These are phyloP conservation scores for Scaptomyza parva DNA, from an alignment of 2,888 invertebrate genomes.

Conservation along the genomic window DNA sequence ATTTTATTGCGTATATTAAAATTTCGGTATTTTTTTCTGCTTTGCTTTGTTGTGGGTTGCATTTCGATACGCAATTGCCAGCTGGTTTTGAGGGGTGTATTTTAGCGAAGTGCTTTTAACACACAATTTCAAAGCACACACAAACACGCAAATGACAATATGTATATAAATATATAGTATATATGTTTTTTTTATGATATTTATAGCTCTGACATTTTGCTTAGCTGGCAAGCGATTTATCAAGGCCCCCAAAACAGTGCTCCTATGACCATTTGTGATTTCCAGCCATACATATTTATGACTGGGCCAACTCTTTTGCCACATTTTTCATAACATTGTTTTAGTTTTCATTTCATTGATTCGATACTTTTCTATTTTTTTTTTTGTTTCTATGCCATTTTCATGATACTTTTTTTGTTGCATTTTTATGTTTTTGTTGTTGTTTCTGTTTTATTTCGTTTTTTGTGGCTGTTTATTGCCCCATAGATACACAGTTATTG, in stretches of 20 bases:
- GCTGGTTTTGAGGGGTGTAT: conserved; percentile 5
- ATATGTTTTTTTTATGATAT: conserved; percentile 74
- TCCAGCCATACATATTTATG: conserved; percentile 61
- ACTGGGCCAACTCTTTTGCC: conserved; percentile 60
- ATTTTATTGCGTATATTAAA: conserved; percentile 79
- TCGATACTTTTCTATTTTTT: neutral
- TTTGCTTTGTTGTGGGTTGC: conserved; percentile 29
- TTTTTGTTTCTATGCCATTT: conserved; percentile 20
- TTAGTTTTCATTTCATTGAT: conserved; percentile 59
- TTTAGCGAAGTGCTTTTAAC: conserved; percentile 65
- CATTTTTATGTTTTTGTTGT: conserved; percentile 69
- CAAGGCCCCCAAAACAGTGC: conserved; percentile 6
- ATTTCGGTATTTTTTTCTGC: conserved; percentile 24
- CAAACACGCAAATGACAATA: conserved; percentile 44
- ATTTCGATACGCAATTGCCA: conserved; percentile 27
- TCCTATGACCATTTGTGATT: conserved; percentile 25
- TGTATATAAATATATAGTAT: conserved; percentile 37
- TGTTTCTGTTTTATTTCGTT: too few relatives aligned
- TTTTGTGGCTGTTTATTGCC: conserved; percentile 59
- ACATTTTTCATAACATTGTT: conserved; percentile 59
- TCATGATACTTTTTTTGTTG: conserved; percentile 53
- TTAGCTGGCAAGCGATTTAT: conserved; percentile 76
- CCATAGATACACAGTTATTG: conserved; percentile 66
- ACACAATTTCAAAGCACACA: conserved; percentile 64
- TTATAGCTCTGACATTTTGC: conserved; percentile 74